phyloP scores from a whole-genome alignment of 2,888 invertebrate genomes.

The Abscondita cerata region DNA sequence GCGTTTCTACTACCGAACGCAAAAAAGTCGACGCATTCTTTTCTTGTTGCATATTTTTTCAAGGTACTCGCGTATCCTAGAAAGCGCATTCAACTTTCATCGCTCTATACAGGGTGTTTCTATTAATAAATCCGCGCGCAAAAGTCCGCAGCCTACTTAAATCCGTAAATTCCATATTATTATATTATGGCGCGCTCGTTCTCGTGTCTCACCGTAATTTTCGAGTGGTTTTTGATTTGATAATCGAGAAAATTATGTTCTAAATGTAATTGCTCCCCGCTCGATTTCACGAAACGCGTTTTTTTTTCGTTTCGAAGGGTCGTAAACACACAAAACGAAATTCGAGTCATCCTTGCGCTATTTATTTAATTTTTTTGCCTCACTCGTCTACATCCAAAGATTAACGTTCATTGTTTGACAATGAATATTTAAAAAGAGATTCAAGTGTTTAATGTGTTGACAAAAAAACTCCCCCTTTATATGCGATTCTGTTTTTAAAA shows the following conservation, averaged over 20 bases:
- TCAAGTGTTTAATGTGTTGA: slow-evolving; percentile 40
- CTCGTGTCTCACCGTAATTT: slow-evolving; percentile 43
- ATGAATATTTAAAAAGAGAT: slow-evolving; percentile 39
- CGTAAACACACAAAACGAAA: slow-evolving; percentile 3
- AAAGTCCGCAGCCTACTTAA: not conserved
- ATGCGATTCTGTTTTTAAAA: not conserved
- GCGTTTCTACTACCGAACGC: slow-evolving; percentile 48
- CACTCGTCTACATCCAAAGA: slow-evolving; percentile 8
- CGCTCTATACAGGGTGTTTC: not conserved
- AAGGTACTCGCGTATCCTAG: slow-evolving; percentile 8
- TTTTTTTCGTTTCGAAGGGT: not conserved
- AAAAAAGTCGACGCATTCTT: slow-evolving; percentile 45
- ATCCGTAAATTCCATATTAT: slow-evolving; percentile 24
- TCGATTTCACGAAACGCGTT: not conserved
- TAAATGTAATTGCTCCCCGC: slow-evolving; percentile 32
- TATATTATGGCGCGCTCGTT: slow-evolving; percentile 37
- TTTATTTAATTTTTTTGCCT: slow-evolving; percentile 35
- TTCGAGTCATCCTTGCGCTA: slow-evolving; percentile 28
- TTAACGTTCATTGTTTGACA: slow-evolving; percentile 35
- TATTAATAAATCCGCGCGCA: not conserved
- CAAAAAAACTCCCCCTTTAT: slow-evolving; percentile 29
- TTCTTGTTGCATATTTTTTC: slow-evolving; percentile 24
- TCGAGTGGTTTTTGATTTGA: slow-evolving; percentile 42
- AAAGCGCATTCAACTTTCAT: slow-evolving; percentile 6
- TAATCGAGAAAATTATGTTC: slow-evolving; percentile 41